phyloP scores from a whole-genome alignment of 2,113 vertebrate species.

The Chiloscyllium plagiosum region DNA sequence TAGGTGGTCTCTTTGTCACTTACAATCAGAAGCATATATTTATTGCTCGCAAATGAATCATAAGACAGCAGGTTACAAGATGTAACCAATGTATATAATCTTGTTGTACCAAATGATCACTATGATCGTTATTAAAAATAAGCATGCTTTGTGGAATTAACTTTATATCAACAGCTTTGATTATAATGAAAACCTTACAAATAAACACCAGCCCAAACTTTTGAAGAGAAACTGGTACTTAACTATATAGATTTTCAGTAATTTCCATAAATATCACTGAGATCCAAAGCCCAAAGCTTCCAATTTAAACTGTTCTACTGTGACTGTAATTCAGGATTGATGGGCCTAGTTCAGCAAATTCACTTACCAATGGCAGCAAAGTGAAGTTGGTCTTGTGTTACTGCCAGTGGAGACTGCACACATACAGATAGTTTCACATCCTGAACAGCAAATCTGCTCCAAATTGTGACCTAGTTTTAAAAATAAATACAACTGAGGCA shows the following conservation, averaged over 20 bases:
- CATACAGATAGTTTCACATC: conserved; percentile 66
- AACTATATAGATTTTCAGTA: background rate
- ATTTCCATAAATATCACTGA: background rate
- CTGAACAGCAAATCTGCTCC: conserved; percentile 56
- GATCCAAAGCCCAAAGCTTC: background rate
- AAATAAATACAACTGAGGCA: conserved; percentile 36
- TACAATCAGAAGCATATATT: background rate
- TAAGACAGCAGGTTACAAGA: background rate
- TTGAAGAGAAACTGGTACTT: background rate
- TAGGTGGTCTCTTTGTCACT: background rate
- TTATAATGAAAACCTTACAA: background rate
- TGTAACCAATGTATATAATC: background rate
- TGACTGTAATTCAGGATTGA: background rate
- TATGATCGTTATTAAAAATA: background rate
- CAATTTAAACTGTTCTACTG: background rate
- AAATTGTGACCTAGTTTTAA: conserved; percentile 65
- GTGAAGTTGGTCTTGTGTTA: conserved; percentile 75
- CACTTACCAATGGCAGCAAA: conserved; percentile 73
- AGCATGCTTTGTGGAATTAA: background rate
- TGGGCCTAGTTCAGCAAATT: background rate
- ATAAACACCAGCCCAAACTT: background rate
- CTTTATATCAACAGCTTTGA: background rate
- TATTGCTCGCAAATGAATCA: background rate
- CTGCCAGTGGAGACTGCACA: conserved; percentile 70
- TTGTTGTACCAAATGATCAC: background rate